These are phyloP conservation scores for Lucilia sericata DNA, from an alignment of 1,140 invertebrate genomes.

Conservation along the genomic window DNA sequence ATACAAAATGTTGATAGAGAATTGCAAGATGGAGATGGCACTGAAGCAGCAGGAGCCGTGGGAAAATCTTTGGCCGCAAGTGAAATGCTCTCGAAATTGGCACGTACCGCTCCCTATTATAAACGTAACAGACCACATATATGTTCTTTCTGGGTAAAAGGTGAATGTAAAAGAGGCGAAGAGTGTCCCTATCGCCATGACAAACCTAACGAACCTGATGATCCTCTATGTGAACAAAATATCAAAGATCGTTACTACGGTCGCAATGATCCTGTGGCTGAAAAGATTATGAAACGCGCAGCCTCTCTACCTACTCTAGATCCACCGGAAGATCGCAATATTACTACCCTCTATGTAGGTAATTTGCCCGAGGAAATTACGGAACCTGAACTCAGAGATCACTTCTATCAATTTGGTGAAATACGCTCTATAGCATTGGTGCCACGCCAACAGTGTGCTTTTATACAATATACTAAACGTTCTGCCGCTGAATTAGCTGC, in stretches of 20 bases:
- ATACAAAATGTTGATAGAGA: slow-evolving; percentile 91
- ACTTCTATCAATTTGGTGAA: slow-evolving; percentile 99
- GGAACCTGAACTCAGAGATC: slow-evolving; percentile 84
- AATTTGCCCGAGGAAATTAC: slow-evolving; percentile 90
- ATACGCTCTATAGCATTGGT: slow-evolving; percentile 94
- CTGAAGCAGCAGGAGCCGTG: slow-evolving; percentile 75
- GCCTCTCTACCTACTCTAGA: slow-evolving; percentile 95
- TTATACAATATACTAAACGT: slow-evolving; percentile 95
- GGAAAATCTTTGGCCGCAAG: slow-evolving; percentile 83
- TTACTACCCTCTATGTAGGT: slow-evolving; percentile 96
- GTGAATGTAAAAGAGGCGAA: slow-evolving; percentile 98
- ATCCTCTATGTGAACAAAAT: slow-evolving; percentile 98
- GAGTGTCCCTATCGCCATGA: slow-evolving; percentile 99
- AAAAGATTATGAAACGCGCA: slow-evolving; percentile 94
- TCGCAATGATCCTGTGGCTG: slow-evolving; percentile 98
- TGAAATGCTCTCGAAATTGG: slow-evolving; percentile 94
- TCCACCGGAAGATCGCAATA: slow-evolving; percentile 94
- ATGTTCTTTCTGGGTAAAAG: slow-evolving; percentile 99
- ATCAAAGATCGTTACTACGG: slow-evolving; percentile 99
- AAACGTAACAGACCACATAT: slow-evolving; percentile 99
- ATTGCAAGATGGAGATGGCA: slow-evolving; percentile 73
- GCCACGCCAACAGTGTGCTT: slow-evolving; percentile 95
- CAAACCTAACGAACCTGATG: slow-evolving; percentile 99
- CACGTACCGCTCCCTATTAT: slow-evolving; percentile 97
- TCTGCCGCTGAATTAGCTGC: slow-evolving; percentile 92